Conservation (phyloP, 2,888 invertebrate species). For the Hoplodrina ambigua region DNA sequence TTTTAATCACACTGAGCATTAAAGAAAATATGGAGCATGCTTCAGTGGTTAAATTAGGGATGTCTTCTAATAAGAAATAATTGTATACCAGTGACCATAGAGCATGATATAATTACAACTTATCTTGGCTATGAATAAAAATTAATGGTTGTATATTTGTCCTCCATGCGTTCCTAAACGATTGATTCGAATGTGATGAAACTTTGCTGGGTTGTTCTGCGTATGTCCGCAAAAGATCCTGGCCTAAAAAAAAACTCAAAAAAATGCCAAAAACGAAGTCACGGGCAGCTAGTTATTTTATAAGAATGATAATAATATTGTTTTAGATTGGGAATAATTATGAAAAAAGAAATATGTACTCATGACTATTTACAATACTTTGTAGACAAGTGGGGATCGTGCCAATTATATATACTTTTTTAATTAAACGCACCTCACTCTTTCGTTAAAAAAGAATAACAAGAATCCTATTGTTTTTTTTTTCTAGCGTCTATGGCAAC, state of each 20-base stretch:
- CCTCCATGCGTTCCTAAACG: no score
- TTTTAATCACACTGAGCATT: conserved; percentile 19
- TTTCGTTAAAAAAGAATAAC: conserved; percentile 28
- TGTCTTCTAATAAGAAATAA: conserved; percentile 16
- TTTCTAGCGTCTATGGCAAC: conserved; percentile 14
- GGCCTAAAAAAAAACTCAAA: no score
- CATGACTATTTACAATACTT: conserved; percentile 26
- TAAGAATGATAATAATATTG: conserved; percentile 15
- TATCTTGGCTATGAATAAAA: no score
- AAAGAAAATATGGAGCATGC: background rate
- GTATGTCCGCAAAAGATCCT: no score
- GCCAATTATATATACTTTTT: conserved; percentile 31
- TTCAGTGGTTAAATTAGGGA: conserved; percentile 30
- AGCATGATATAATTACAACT: conserved; percentile 23
- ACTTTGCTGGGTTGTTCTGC: no score
- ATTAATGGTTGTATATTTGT: no score
- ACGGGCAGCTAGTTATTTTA: background rate
- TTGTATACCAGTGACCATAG: conserved; percentile 23
- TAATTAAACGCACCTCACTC: conserved; percentile 8
- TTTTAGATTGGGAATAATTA: background rate
- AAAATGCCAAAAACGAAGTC: no score
- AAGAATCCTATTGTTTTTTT: conserved; percentile 32
- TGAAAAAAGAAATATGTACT: no score
- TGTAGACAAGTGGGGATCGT: conserved; percentile 19
- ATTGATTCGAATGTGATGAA: no score